Evolutionary conservation across 2,797 vertebrate genomes (phyloP).

Genomic region (Gymnothorax javanicus): DNA sequence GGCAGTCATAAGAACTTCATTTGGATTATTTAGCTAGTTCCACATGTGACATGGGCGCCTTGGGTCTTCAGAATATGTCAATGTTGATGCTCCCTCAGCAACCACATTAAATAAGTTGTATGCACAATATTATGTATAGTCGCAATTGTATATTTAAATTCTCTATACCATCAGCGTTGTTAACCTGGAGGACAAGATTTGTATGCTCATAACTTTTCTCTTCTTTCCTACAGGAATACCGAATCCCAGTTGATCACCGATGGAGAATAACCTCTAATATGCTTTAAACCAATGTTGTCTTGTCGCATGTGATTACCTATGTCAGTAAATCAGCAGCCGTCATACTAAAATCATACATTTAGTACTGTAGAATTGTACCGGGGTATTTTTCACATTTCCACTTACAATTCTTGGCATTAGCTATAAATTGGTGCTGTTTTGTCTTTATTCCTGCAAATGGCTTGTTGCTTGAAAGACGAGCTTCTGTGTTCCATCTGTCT

Average conservation of each 20-base stretch:
- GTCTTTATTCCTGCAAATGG: constrained; percentile 72
- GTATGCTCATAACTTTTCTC: background rate
- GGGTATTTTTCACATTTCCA: background rate
- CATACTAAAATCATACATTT: background rate
- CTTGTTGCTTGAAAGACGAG: constrained; percentile 97
- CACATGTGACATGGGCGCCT: background rate
- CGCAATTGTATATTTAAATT: background rate
- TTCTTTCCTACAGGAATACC: background rate
- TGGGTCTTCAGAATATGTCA: background rate
- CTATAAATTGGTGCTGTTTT: background rate
- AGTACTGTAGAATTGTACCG: background rate
- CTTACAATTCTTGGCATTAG: background rate
- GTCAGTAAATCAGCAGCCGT: background rate
- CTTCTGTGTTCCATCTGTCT: constrained; percentile 97
- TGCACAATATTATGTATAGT: background rate
- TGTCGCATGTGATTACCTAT: background rate
- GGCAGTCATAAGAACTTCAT: background rate
- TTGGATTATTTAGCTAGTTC: background rate
- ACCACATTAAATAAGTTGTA: constrained; percentile 3
- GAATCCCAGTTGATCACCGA: constrained; percentile 35
- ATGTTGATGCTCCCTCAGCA: constrained; percentile 10
- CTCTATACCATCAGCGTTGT: background rate
- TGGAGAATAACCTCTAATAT: constrained; percentile 23
- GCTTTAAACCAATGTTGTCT: constrained; percentile 32
- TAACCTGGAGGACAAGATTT: background rate